Evolutionary conservation across 2,113 vertebrate species (phyloP), one percentile per base, ranked within the genome.

Genomic region (Furnarius figulus): DNA sequence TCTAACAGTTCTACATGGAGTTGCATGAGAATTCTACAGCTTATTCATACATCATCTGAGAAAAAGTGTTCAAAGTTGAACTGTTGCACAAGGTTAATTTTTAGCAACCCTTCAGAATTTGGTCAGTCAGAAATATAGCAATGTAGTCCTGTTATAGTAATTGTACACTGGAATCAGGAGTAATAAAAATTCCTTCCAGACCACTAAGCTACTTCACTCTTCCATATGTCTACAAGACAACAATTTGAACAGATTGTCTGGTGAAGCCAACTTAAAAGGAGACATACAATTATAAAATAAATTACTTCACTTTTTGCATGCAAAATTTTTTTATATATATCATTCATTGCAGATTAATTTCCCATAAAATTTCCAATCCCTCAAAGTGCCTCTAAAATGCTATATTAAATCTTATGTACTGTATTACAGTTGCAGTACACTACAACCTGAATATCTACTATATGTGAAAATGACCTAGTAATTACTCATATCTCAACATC

Each of bases 301-400:
- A 67, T 62, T 62, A 67, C 37, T 87, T 91, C 31, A 81, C 78
- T 62, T 94, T 93, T 67, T 95, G 92, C 9, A 12, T 77, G 71
- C 30, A n/a, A 96, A 93, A 74, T 66, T 52, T 85, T 87, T 65
- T 94, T 56, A 88, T 88, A 95, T 91, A 89, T 95, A 97, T 90
- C 62, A 94, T 89, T 97, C 46, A 90, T 89, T 97, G 42, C 24
- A 70, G 59, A 89, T 90, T 96, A 96, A 94, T 93, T 53, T 65
- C 75, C 84, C 94, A 87, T 96, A 80, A 93, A 75, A 21, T 93
- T 56, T 82, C 42, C 44, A 47, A 14, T 83, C 37, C 52, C 75
- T 83, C 19, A 44, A 70, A 52, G 16, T 2, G 4, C 22, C 49
- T 84, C 73, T 84, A 77, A 92, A 72, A 55, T 74, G 24, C 77